A percentile compares a stretch with the other conserved stretches of the same genome.
phyloP scores from a whole-genome alignment of 2,113 vertebrate species.

The Scartelaos histophorus region DNA sequence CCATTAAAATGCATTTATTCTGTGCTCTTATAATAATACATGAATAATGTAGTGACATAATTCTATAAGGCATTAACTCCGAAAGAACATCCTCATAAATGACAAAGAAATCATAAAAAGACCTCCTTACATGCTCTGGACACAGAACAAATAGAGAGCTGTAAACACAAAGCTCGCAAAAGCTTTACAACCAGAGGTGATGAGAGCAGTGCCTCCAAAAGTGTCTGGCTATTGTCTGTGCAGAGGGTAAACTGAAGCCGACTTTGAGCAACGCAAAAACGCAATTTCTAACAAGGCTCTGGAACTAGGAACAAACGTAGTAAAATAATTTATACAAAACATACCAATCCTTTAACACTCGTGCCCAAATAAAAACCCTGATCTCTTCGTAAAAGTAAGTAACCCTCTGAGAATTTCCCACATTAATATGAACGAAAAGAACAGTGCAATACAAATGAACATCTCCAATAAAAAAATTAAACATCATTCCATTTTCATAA shows the following conservation, averaged over 20 bases:
- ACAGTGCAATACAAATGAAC: constrained; percentile 64
- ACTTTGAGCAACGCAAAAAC: constrained; percentile 37
- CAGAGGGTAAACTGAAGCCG: constrained; percentile 22
- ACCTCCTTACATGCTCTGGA: constrained; percentile 58
- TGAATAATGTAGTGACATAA: constrained; percentile 54
- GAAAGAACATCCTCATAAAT: constrained; percentile 47
- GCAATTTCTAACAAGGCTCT: constrained; percentile 30
- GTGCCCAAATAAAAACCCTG: constrained; percentile 41
- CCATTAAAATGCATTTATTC: constrained; percentile 72
- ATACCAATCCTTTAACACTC: constrained; percentile 30
- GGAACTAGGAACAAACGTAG: constrained; percentile 56
- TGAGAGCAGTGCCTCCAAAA: constrained; percentile 48
- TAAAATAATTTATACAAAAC: constrained; percentile 57
- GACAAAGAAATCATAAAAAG: constrained; percentile 27
- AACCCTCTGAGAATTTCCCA: constrained; percentile 39
- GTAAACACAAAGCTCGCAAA: constrained; percentile 53
- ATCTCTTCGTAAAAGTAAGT: constrained; percentile 35
- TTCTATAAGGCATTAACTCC: constrained; percentile 64
- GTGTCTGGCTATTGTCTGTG: constrained; percentile 40
- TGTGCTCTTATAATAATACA: constrained; percentile 68
- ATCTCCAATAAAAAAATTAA: constrained; percentile 64
- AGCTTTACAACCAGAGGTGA: constrained; percentile 62
- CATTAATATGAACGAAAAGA: constrained; percentile 46
- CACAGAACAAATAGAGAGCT: constrained; percentile 52
- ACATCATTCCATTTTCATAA: constrained; percentile 59